These are phyloP conservation scores for Zaprionus tsacasi DNA, from an alignment of 1,140 invertebrate species.

Conservation along the genomic window DNA sequence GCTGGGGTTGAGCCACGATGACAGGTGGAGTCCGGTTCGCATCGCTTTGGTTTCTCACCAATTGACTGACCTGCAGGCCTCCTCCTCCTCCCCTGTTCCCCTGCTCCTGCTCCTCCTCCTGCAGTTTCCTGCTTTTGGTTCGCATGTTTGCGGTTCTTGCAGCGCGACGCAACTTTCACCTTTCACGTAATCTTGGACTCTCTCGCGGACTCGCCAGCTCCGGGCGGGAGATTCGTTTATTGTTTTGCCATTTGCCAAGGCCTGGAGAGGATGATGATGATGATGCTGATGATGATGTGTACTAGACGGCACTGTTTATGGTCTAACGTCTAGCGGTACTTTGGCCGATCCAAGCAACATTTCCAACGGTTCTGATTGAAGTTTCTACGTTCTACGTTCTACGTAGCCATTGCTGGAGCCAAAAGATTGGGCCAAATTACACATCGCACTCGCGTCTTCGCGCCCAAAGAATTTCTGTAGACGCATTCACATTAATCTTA, in stretches of 20 bases:
- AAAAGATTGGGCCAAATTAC: conserved; percentile 62
- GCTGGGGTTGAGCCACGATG: conserved; percentile 35
- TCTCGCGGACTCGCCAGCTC: conserved; percentile 39
- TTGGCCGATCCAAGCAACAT: conserved; percentile 50
- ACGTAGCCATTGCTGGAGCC: background rate
- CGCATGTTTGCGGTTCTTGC: conserved; percentile 67
- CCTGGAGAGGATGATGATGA: conserved; percentile 25
- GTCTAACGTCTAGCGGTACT: conserved; percentile 69
- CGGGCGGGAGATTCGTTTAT: conserved; percentile 51
- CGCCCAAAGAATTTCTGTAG: conserved; percentile 1
- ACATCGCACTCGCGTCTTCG: conserved; percentile 28
- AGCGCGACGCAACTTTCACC: conserved; percentile 72
- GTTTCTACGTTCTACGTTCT: background rate
- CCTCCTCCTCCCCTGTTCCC: background rate
- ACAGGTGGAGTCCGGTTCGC: conserved; percentile 69
- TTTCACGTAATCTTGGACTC: conserved; percentile 71
- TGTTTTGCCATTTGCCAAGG: conserved; percentile 67
- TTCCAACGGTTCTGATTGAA: conserved; percentile 52
- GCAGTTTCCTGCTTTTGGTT: conserved; percentile 43
- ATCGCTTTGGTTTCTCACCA: conserved; percentile 61
- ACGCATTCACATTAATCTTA: conserved; percentile 14
- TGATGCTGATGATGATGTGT: background rate
- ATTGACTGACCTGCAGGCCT: conserved; percentile 44
- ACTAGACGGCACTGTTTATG: conserved; percentile 58
- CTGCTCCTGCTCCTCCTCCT: background rate